Evolutionary conservation across 2,888 invertebrate species (phyloP), one percentile per base, ranked within the genome.

Genomic region (Temnothorax ravouxi): DNA sequence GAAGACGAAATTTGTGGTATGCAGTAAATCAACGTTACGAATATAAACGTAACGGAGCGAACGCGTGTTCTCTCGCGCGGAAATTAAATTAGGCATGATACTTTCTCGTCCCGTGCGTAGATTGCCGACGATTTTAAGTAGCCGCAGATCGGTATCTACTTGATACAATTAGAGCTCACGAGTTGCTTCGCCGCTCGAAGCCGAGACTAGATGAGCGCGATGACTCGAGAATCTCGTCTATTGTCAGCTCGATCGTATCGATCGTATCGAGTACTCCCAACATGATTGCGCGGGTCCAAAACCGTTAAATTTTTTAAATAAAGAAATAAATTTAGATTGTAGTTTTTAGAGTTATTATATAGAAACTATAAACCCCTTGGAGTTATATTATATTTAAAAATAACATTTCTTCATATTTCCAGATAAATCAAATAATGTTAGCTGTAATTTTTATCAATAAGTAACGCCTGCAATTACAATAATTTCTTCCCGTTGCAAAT

Each of bases 21-120:
- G 13, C 41, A 29, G 9, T 56, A 44, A 67, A 79, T 79, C n/a
- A 79, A 62, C 44, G 29, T 56, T 79, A 67, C 29, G 29, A 77
- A 66, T 64, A 25, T 77, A 47, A 67, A 38, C 11, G 44, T 72
- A 50, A 41, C 59, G 67, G 18, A 29, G 11, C 21, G 44, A 15
- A 50, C 18, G 66, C 18, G 38, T 21, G 13, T 41, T 54, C 21
- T 54, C 44, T 18, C 47, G 15, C 52, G 44, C 44, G 15, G n/a
- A 62, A 83, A 71, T 83, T 83, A 69, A 83, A 83, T 72, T 62
- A 79, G 41, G n/a, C 34, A 41, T 71, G 66, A 64, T 56, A 38
- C 44, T 82, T 62, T 64, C 21, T 41, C 62, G 72, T 25, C 21
- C 11, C 61, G 41, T 25, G 11, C 25, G 47, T 29, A 25, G 50